Evolutionary conservation across 2,113 vertebrate species (phyloP).

Genomic region (Dryoscopus gambensis): DNA sequence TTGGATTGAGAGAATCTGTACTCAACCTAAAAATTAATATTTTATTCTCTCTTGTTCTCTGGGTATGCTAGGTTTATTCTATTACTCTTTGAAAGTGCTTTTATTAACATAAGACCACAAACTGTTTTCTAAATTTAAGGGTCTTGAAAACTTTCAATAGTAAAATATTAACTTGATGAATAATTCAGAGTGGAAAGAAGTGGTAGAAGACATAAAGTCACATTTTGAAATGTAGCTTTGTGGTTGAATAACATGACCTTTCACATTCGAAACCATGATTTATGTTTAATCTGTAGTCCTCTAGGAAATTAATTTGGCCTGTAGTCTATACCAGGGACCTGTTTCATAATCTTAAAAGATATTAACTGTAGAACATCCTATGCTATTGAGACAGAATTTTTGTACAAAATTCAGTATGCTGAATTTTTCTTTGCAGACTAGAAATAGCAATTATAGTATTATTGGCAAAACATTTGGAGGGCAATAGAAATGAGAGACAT

Average conservation of each 20-base stretch:
- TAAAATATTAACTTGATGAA: conserved; percentile 8
- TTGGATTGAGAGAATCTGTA: not conserved
- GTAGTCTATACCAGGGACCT: not conserved
- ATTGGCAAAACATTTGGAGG: not conserved
- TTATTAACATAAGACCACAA: not conserved
- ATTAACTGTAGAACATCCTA: not conserved
- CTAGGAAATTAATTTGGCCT: conserved; percentile 8
- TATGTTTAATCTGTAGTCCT: conserved; percentile 10
- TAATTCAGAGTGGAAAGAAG: not conserved
- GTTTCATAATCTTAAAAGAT: not conserved
- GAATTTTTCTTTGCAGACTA: not conserved
- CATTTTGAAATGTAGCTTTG: not conserved
- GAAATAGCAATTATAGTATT: not conserved
- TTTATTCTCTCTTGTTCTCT: not conserved
- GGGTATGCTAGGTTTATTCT: not conserved
- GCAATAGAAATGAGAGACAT: not conserved
- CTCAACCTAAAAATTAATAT: not conserved
- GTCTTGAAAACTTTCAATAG: not conserved
- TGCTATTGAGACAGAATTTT: not conserved
- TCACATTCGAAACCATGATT: not conserved
- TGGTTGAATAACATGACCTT: not conserved
- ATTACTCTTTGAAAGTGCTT: not conserved
- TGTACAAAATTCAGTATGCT: not conserved
- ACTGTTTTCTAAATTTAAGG: not conserved
- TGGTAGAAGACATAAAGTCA: not conserved